Evolutionary conservation across 2,888 invertebrate species (phyloP), one percentile per base, ranked within the genome.

Genomic region (Portevinia maculata): DNA sequence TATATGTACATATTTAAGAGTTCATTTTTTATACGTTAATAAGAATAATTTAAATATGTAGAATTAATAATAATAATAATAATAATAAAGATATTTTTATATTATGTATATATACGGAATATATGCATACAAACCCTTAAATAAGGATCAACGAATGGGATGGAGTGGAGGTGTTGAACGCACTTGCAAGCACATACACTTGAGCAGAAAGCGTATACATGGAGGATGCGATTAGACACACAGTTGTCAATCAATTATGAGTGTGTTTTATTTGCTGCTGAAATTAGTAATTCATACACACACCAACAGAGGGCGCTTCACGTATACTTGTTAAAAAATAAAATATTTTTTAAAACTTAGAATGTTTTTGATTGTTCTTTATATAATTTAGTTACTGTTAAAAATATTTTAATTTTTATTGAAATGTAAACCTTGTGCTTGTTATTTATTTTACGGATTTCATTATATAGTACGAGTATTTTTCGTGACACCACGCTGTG

Each of bases 81-180:
- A 76, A 52, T 24, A 48, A 48, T 15, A 55, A 57, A 41, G 48
- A 57, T 55, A 39, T 53, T 13, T 57, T 57, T 59, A 62, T 60
- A 15, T 76, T 70, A 79, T 75, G 55, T 75, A 64, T 79, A 75
- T 76, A 64, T 81, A 81, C 39, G 81, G 44, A 81, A 69, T 70
- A 62, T 74, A 75, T 76, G 81, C 64, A 81, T 81, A 81, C 81
- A 81, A 81, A 81, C 81, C 81, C 81, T 81, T 81, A 76, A 76
- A 81, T 62, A 81, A 81, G 81, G 81, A 81, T 81, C 75, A 75
- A 70, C 75, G 81, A 81, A 70, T 76, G 67, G 60, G 64, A 59
- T 76, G 81, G 62, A 76, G 60, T 62, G 46, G 69, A 60, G n/a
- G 60, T 37, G 69, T 76, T 69, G 69, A 76, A 76, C 69, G 76